Percentiles rank a stretch among this genome's conserved stretches.
phyloP scores from a whole-genome alignment of 2,797 vertebrate genomes.

The Lepus oiostolus region DNA sequence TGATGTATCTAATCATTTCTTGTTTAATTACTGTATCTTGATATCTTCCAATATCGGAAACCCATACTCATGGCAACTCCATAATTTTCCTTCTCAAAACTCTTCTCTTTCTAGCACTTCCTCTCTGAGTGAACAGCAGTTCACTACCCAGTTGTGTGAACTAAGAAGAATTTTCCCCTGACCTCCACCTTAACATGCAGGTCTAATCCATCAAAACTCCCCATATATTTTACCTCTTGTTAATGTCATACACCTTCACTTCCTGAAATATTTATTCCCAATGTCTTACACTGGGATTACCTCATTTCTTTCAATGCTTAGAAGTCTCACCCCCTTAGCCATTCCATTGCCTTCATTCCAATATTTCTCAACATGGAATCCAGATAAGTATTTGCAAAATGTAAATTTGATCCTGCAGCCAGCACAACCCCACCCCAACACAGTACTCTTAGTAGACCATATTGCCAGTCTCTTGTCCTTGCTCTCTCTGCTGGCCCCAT shows the following conservation, averaged over 20 bases:
- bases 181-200: neutral
- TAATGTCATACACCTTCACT: neutral
- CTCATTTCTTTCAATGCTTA: neutral
- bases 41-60: neutral
- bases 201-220: neutral
- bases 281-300: neutral
- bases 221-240: neutral
- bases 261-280: neutral
- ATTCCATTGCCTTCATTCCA: neutral
- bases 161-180: neutral
- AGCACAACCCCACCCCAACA: fast-evolving
- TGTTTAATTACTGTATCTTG: neutral
- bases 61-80: neutral
- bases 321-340: neutral
- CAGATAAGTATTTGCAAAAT: neutral
- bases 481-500: neutral
- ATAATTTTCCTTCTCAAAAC: neutral
- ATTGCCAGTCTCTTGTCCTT: neutral
- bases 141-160: neutral
- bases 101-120: neutral
- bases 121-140: neutral
- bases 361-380: neutral
- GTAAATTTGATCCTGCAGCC: neutral
- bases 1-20: neutral
- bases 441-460: neutral